Percentiles rank a stretch among this genome's conserved stretches.
Conservation (phyloP, 1,140 invertebrate genomes). For the Caenorhabditis brenneri region DNA sequence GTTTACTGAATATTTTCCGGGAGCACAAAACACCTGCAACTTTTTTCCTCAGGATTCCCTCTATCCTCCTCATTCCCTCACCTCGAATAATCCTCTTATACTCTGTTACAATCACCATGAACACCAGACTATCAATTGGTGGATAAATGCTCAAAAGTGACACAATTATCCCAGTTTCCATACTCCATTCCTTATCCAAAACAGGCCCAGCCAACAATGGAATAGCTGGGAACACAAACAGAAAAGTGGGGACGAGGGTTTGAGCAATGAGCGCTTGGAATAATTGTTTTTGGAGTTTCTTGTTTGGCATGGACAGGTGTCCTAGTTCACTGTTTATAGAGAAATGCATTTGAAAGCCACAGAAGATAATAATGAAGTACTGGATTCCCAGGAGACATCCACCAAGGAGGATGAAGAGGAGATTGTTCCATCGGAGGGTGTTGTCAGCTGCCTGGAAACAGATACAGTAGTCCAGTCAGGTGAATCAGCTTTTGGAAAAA, state of each 20-base stretch:
- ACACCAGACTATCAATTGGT: background rate
- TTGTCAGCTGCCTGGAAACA: background rate
- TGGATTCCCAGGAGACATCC: background rate
- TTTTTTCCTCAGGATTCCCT: too few relatives aligned
- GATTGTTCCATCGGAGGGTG: background rate
- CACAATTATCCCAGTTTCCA: background rate
- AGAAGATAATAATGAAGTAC: background rate
- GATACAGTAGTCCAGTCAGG: too few relatives aligned
- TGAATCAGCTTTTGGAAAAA: background rate
- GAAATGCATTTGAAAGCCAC: background rate
- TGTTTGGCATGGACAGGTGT: background rate
- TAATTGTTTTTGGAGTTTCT: background rate
- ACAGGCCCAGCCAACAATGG: background rate
- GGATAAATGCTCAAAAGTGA: background rate
- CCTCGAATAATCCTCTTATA: background rate
- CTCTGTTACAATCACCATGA: background rate
- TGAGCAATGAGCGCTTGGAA: background rate
- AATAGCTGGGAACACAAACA: background rate
- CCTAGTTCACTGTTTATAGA: background rate
- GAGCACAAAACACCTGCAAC: too few relatives aligned
- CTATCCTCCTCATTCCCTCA: too few relatives aligned
- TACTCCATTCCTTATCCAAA: background rate
- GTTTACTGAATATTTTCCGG: too few relatives aligned
- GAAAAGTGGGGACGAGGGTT: background rate
- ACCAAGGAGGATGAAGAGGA: background rate